phyloP scores from a whole-genome alignment of 2,888 invertebrate species.

The Cosmopolites sordidus region DNA sequence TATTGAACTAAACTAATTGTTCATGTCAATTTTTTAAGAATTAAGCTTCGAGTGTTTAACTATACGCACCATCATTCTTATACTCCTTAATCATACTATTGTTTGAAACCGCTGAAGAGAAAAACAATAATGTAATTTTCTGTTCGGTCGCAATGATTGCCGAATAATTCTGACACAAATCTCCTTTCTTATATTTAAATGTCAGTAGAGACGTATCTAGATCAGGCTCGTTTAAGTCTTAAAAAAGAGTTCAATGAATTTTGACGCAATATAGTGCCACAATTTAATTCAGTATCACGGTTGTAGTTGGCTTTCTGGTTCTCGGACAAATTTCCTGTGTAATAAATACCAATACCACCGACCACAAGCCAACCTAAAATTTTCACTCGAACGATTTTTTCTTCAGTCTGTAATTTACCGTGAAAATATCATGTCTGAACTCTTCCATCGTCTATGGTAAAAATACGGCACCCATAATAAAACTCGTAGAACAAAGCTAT shows the following conservation, averaged over 20 bases:
- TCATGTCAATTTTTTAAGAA: no score
- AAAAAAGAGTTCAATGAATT: neutral
- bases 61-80: no score
- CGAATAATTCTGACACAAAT: neutral
- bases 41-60: no score
- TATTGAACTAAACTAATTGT: no score
- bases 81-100: neutral
- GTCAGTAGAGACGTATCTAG: neutral
- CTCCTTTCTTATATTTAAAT: neutral
- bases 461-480: neutral
- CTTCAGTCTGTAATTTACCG: neutral
- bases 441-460: neutral
- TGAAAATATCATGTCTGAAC: neutral
- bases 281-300: neutral
- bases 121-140: neutral
- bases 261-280: neutral
- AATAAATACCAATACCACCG: neutral
- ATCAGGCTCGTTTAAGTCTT: neutral
- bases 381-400: neutral
- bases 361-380: neutral
- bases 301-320: neutral
- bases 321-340: neutral
- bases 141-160: neutral
- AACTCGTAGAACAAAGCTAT: no score
- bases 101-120: neutral